These are phyloP conservation scores for Gonatopus flavifemur DNA, from an alignment of 1,140 invertebrate species.

Conservation along the genomic window DNA sequence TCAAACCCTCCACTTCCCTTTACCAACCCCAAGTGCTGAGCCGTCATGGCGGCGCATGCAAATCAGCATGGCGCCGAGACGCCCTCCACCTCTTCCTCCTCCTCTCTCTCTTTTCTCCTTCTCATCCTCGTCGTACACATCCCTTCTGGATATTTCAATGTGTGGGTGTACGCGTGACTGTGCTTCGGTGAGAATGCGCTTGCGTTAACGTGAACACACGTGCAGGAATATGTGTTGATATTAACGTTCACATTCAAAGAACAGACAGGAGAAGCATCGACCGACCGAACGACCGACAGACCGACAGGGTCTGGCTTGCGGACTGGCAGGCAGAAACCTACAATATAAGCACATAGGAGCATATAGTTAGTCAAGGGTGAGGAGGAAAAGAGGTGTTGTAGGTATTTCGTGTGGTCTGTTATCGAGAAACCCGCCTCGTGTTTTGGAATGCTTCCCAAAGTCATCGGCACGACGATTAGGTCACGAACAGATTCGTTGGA, in stretches of 20 bases:
- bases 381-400: constrained; percentile 24
- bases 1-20: constrained; percentile 39
- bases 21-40: constrained; percentile 43
- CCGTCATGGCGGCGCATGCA: constrained; percentile 60
- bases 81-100: constrained; percentile 37
- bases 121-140: constrained; percentile 16
- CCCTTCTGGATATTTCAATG: background rate
- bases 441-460: background rate
- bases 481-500: background rate
- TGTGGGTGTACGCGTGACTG: background rate
- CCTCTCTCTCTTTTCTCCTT: constrained; percentile 16
- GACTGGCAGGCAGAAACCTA: too few species aligned
- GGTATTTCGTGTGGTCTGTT: constrained; percentile 45
- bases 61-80: constrained; percentile 60
- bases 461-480: constrained; percentile 2
- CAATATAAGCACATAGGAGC: too few species aligned
- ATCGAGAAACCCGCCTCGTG: constrained; percentile 17
- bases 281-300: constrained; percentile 46
- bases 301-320: constrained; percentile 37
- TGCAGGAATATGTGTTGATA: constrained; percentile 1
- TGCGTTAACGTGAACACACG: constrained; percentile 2
- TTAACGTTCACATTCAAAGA: too few species aligned
- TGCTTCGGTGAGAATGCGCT: constrained; percentile 1
- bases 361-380: constrained; percentile 8
- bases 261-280: constrained; percentile 52